phyloP scores from a whole-genome alignment of 2,888 invertebrate species.

The Leucoptera coffeella region DNA sequence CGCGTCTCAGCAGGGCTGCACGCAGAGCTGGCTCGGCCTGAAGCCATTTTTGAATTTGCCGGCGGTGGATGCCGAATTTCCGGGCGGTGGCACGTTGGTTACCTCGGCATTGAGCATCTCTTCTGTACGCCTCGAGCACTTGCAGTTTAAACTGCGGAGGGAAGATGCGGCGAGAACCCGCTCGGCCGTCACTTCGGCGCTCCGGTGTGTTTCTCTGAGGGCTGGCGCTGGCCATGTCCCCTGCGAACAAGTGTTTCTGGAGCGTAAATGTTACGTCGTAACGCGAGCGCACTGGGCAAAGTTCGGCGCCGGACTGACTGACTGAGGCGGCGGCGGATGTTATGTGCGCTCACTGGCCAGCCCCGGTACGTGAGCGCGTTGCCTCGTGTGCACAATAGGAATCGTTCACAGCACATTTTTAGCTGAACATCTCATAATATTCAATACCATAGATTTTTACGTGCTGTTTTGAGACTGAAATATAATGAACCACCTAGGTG shows the following conservation, averaged over 20 bases:
- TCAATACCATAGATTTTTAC: too few relatives aligned
- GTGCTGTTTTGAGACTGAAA: too few relatives aligned
- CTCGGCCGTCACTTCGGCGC: conserved; percentile 49
- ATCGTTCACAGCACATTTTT: too few relatives aligned
- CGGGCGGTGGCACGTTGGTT: conserved; percentile 86
- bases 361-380: conserved; percentile 25
- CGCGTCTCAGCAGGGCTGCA: conserved; percentile 57
- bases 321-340: conserved; percentile 53
- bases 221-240: conserved; percentile 39
- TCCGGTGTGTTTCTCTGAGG: conserved; percentile 20
- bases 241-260: too few relatives aligned
- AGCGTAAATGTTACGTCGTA: too few relatives aligned
- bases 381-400: conserved; percentile 30
- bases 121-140: conserved; percentile 81
- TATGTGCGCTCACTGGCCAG: conserved; percentile 8
- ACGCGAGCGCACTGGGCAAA: conserved; percentile 38
- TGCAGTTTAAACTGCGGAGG: conserved; percentile 85
- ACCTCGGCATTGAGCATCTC: conserved; percentile 81
- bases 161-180: conserved; percentile 83
- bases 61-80: conserved; percentile 83
- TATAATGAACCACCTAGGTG: too few relatives aligned
- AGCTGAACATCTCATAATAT: too few relatives aligned
- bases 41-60: conserved; percentile 89
- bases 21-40: conserved; percentile 77
- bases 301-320: conserved; percentile 52